Conservation (phyloP, 2,797 vertebrate genomes). For the Pangasius mekongensis region DNA sequence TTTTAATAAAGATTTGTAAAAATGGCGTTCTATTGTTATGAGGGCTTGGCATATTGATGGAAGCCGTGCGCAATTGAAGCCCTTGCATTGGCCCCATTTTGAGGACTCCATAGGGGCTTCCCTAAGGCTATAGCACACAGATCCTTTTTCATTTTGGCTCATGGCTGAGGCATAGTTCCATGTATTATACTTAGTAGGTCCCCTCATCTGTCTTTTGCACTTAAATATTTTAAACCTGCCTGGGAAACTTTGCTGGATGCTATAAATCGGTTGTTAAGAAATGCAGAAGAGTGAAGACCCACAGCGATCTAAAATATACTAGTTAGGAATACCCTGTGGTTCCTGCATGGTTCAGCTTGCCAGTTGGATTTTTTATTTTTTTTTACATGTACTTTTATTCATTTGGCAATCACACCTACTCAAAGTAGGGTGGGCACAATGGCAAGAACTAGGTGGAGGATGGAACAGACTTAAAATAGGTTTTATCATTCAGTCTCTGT, state of each 20-base stretch:
- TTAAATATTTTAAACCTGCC: conserved; percentile 2
- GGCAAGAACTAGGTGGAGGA: not conserved
- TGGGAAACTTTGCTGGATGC: not conserved
- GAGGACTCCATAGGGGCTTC: not conserved
- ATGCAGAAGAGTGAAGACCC: not conserved
- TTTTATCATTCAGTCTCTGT: not conserved
- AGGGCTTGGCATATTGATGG: not conserved
- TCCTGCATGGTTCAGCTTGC: not conserved
- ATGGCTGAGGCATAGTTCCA: not conserved
- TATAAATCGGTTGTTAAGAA: not conserved
- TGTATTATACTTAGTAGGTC: not conserved
- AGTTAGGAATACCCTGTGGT: not conserved
- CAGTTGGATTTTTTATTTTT: not conserved
- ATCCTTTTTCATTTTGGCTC: conserved; percentile 9
- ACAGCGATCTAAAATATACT: not conserved
- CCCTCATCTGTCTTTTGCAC: not conserved
- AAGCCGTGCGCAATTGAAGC: not conserved
- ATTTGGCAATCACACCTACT: not conserved
- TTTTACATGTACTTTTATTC: not conserved
- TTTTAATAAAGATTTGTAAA: not conserved
- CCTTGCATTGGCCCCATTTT: conserved; percentile 16
- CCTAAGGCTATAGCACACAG: conserved; percentile 4
- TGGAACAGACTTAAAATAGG: not conserved
- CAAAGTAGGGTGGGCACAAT: not conserved
- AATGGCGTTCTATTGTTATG: not conserved